phyloP scores from a whole-genome alignment of 2,113 vertebrate genomes.

The Taxidea taxus region DNA sequence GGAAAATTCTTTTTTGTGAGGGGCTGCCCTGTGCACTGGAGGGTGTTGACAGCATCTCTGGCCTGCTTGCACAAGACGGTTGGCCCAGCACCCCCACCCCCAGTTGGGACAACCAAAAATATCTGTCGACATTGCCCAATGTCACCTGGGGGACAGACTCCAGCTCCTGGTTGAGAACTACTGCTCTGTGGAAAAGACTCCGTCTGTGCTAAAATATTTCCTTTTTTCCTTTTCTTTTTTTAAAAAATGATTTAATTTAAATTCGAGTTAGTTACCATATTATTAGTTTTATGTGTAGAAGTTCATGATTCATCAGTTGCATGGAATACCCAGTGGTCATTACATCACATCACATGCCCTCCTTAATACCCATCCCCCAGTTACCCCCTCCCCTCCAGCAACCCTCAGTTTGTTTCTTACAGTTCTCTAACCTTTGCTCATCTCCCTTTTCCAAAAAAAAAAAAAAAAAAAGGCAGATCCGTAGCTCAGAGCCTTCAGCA shows the following conservation, averaged over 20 bases:
- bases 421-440: neutral
- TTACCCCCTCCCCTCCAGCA: neutral
- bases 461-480: neutral
- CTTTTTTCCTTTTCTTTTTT: too few relatives aligned
- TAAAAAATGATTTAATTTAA: neutral
- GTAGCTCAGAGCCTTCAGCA: neutral
- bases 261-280: neutral
- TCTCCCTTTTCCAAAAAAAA: neutral
- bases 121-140: neutral
- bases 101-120: neutral
- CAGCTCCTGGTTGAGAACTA: neutral
- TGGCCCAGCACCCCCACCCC: neutral
- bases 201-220: neutral
- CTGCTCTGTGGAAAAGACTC: neutral
- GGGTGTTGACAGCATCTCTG: neutral
- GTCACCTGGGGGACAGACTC: neutral
- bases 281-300: neutral
- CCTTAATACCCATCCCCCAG: neutral
- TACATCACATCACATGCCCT: neutral
- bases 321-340: neutral
- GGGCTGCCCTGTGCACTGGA: neutral
- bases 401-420: neutral
- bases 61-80: neutral
- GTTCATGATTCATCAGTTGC: neutral
- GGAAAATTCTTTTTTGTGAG: neutral